Evolutionary conservation across 2,113 vertebrate species (phyloP).

Genomic region (Odocoileus virginianus): DNA sequence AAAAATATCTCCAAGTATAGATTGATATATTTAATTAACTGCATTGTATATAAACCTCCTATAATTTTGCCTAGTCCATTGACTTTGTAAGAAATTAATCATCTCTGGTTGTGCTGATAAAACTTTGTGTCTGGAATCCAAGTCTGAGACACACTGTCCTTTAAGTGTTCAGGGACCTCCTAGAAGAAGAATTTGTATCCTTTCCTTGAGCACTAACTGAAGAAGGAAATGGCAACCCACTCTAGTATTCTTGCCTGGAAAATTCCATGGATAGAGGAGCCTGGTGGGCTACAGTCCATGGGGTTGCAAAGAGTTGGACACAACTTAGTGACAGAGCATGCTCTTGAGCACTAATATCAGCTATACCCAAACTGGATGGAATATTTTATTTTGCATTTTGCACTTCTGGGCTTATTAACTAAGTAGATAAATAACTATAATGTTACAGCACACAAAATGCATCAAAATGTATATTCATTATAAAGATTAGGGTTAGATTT

Average conservation of each 20-base stretch:
- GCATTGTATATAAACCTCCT: not conserved
- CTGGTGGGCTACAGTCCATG: not conserved
- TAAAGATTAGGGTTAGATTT: not conserved
- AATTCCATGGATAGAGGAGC: not conserved
- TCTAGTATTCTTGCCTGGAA: not conserved
- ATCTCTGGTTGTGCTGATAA: not conserved
- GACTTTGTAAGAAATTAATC: not conserved
- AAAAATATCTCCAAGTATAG: not conserved
- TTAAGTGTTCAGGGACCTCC: not conserved
- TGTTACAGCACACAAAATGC: not conserved
- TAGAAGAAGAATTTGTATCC: not conserved
- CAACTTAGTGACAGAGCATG: not conserved
- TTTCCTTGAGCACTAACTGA: not conserved
- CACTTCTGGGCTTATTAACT: not conserved
- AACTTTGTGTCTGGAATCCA: not conserved
- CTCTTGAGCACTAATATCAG: not conserved
- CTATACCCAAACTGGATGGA: not conserved
- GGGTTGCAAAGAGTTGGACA: not conserved
- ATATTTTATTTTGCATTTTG: not conserved
- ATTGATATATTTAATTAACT: not conserved
- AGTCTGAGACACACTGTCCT: not conserved
- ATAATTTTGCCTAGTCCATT: not conserved
- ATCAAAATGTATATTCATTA: not conserved
- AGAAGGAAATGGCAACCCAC: not conserved
- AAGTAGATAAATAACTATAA: not conserved